A percentile compares a stretch with the other conserved stretches of the same genome.
phyloP scores from a whole-genome alignment of 2,888 invertebrate species.

The Stenolophus ochropezus region DNA sequence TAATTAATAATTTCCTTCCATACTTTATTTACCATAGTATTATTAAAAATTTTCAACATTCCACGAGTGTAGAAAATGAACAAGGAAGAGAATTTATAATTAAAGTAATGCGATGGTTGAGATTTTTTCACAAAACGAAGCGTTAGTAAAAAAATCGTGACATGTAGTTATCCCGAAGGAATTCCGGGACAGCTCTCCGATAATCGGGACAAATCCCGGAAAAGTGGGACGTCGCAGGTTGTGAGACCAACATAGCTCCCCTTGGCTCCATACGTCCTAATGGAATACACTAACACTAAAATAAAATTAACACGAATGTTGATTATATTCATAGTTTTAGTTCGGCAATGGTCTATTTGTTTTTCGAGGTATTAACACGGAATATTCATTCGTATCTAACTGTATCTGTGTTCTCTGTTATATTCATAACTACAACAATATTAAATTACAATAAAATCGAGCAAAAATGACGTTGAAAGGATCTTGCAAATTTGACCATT shows the following conservation, averaged over 20 bases:
- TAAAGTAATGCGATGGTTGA: slow-evolving; percentile 4
- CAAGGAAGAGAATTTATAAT: neutral
- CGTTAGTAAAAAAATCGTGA: slow-evolving; percentile 17
- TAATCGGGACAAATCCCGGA: slow-evolving; percentile 35
- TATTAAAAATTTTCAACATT: slow-evolving; percentile 2
- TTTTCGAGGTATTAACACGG: neutral
- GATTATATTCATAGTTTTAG: neutral
- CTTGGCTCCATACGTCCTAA: neutral
- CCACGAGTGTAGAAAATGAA: neutral
- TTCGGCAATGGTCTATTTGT: neutral
- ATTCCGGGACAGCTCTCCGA: slow-evolving; percentile 16
- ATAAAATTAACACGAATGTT: neutral
- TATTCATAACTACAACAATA: neutral
- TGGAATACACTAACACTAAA: neutral
- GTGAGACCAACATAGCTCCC: neutral
- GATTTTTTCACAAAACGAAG: slow-evolving; percentile 3
- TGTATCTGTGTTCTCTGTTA: neutral
- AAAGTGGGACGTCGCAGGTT: slow-evolving; percentile 35
- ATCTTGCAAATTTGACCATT: too few species aligned
- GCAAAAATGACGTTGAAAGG: too few species aligned
- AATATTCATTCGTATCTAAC: neutral
- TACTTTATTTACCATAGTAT: neutral
- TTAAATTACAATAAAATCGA: too few species aligned
- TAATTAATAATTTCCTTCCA: neutral
- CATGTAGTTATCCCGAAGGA: slow-evolving; percentile 1